These are phyloP conservation scores for Hymenochirus boettgeri DNA, from an alignment of 2,113 vertebrate species.

Conservation along the genomic window DNA sequence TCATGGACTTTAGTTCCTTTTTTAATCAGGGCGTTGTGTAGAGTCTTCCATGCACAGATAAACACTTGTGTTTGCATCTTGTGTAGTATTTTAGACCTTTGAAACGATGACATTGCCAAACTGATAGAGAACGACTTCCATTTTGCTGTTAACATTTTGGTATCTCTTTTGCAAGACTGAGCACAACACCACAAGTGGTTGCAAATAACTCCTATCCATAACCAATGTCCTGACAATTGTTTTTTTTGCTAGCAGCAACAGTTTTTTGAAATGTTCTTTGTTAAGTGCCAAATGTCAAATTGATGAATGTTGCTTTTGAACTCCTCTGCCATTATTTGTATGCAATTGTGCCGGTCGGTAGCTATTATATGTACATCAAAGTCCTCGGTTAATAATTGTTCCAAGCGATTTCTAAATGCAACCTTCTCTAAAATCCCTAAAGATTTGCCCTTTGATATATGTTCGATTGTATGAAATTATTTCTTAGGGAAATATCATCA, in stretches of 20 bases:
- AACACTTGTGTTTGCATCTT: not conserved
- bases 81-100: not conserved
- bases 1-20: not conserved
- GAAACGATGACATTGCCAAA: not conserved
- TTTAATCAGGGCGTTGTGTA: not conserved
- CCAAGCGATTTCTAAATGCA: not conserved
- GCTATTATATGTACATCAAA: not conserved
- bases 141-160: not conserved
- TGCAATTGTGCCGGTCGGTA: not conserved
- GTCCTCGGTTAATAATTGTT: not conserved
- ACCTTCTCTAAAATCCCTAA: not conserved
- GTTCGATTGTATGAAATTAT: not conserved
- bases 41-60: not conserved
- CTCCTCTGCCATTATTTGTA: not conserved
- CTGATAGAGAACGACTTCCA: constrained; percentile 1
- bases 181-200: not conserved
- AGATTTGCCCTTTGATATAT: not conserved
- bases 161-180: not conserved
- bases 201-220: not conserved
- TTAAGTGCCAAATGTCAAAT: not conserved
- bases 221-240: not conserved
- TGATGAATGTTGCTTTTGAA: not conserved
- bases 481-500: constrained; percentile 2
- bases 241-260: not conserved
- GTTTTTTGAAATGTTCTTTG: not conserved